phyloP scores from a whole-genome alignment of 1,140 invertebrate species.

The Drosophila leontia region DNA sequence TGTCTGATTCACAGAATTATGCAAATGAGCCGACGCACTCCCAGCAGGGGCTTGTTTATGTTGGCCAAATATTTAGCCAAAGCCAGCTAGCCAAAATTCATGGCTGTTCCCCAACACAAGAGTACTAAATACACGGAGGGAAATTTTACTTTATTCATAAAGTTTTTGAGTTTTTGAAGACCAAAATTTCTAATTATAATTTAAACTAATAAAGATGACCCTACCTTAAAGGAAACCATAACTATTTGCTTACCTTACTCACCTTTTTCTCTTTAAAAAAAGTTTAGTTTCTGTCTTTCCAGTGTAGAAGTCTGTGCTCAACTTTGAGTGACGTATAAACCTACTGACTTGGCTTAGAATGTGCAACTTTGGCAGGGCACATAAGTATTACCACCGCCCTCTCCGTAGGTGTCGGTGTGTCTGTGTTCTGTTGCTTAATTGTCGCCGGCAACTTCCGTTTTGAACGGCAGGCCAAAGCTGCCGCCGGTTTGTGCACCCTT shows the following conservation, averaged over 20 bases:
- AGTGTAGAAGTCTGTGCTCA: constrained; percentile 1
- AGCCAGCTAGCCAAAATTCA: constrained; percentile 37
- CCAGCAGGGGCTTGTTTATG: constrained; percentile 19
- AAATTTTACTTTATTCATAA: background rate
- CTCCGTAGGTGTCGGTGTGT: constrained; percentile 13
- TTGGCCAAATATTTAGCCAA: constrained; percentile 45
- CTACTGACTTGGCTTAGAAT: constrained; percentile 31
- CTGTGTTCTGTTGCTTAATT: constrained; percentile 52
- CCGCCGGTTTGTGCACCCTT: constrained; percentile 63
- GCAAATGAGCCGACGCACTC: constrained; percentile 63
- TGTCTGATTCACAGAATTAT: constrained; percentile 79
- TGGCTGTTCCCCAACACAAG: constrained; percentile 12
- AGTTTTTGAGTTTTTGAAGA: no score
- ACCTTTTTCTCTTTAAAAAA: background rate
- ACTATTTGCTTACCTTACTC: background rate
- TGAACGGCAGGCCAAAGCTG: constrained; percentile 60
- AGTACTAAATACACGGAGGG: background rate
- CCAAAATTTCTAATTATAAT: background rate
- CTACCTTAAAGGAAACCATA: no score
- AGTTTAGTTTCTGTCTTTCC: no score
- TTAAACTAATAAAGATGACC: background rate
- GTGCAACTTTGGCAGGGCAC: constrained; percentile 23
- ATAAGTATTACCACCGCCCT: background rate
- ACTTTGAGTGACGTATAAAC: constrained; percentile 37
- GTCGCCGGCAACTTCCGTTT: constrained; percentile 68